Percentiles rank a stretch among this genome's conserved stretches.
Conservation (phyloP, 2,113 vertebrate species). For the Colinus virginianus region DNA sequence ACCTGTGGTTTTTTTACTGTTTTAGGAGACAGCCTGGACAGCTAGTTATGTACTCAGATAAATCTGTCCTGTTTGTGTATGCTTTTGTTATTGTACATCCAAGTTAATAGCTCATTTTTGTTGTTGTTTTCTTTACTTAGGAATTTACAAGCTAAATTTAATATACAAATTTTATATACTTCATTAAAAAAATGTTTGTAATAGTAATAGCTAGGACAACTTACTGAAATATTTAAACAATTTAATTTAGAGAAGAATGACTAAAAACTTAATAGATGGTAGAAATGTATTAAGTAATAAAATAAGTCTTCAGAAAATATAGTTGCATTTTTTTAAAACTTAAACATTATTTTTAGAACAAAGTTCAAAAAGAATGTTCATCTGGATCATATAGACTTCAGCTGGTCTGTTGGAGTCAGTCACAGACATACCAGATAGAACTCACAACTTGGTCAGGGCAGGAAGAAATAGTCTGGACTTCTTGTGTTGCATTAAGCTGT, state of each 20-base stretch:
- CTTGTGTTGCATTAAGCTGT: slow-evolving; percentile 9
- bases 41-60: not conserved
- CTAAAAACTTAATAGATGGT: not conserved
- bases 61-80: not conserved
- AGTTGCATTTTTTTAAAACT: not conserved
- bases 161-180: not conserved
- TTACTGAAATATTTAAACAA: not conserved
- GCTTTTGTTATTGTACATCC: not conserved
- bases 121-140: not conserved
- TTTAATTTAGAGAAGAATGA: not conserved
- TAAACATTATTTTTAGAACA: not conserved
- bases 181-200: not conserved
- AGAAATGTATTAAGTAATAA: not conserved
- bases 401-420: not conserved
- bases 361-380: not conserved
- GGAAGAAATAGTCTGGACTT: slow-evolving; percentile 23
- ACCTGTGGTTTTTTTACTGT: not conserved
- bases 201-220: not conserved
- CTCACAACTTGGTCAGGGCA: not conserved
- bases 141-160: not conserved
- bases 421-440: not conserved
- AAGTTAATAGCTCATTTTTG: not conserved
- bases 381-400: accelerated
- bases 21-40: not conserved
- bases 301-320: not conserved